phyloP scores from a whole-genome alignment of 1,140 invertebrate species.

The Potamilus streckersoni region DNA sequence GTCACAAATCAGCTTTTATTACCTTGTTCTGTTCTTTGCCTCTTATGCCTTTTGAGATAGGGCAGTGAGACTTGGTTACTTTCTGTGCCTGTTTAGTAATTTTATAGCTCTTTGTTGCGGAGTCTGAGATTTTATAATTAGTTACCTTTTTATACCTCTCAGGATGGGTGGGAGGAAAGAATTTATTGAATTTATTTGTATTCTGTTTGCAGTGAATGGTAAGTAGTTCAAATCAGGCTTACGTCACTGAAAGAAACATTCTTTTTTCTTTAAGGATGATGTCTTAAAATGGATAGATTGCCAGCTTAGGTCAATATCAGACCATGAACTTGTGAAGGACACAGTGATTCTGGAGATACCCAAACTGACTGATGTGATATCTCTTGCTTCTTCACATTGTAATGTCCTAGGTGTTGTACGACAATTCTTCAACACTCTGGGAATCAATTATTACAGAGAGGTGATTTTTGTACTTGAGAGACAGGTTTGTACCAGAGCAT shows the following conservation, averaged over 20 bases:
- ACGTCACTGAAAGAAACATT: neutral
- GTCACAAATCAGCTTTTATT: no score
- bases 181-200: no score
- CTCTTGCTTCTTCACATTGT: constrained; percentile 39
- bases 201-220: no score
- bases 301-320: constrained; percentile 11
- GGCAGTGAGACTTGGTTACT: no score
- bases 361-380: constrained; percentile 37
- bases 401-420: constrained; percentile 43
- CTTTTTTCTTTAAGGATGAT: constrained; percentile 32
- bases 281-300: constrained; percentile 36
- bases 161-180: no score
- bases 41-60: no score
- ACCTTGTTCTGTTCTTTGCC: no score
- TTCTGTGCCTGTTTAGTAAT: no score
- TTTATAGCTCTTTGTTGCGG: no score
- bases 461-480: constrained; percentile 52
- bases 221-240: no score
- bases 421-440: constrained; percentile 46
- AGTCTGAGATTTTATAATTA: no score
- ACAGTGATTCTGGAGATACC: constrained; percentile 47
- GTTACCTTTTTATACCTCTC: no score
- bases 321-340: constrained; percentile 44
- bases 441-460: constrained; percentile 55
- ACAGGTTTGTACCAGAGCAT: constrained; percentile 38